Evolutionary conservation across 2,113 vertebrate genomes (phyloP).

Genomic region (Cyprinus carpio): DNA sequence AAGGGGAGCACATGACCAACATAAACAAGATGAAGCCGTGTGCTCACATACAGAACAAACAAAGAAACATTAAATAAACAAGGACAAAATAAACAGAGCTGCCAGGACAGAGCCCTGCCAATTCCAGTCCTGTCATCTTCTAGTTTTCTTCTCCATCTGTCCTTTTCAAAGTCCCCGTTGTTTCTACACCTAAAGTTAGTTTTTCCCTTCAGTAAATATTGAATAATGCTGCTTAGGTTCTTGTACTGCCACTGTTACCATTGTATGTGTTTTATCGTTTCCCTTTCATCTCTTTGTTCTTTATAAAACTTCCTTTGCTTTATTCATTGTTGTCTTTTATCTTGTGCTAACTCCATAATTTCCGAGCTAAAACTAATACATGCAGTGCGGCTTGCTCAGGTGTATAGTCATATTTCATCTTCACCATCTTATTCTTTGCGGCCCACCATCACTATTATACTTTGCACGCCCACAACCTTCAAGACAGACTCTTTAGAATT

Average conservation of each 20-base stretch:
- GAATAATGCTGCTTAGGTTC: background rate
- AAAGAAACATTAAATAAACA: background rate
- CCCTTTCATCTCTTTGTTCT: background rate
- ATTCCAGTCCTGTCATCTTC: background rate
- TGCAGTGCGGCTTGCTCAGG: background rate
- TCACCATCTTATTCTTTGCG: background rate
- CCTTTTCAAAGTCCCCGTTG: background rate
- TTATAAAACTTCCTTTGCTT: background rate
- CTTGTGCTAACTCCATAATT: background rate
- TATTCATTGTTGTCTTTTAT: constrained; percentile 17
- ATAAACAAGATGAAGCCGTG: background rate
- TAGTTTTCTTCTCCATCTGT: background rate
- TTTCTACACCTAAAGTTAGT: background rate
- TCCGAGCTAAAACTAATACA: background rate
- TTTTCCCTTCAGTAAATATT: background rate
- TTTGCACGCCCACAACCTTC: background rate
- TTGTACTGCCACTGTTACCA: background rate
- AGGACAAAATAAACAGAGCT: background rate
- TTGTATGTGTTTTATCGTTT: background rate
- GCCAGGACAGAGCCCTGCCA: background rate
- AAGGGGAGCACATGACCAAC: background rate
- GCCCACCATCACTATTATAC: constrained; percentile 11
- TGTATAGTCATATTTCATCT: constrained; percentile 6
- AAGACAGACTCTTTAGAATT: background rate
- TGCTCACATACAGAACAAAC: background rate